Percentiles rank a stretch among this genome's conserved stretches.
phyloP scores from a whole-genome alignment of 2,888 invertebrate species.

The Cremastinae sp. region DNA sequence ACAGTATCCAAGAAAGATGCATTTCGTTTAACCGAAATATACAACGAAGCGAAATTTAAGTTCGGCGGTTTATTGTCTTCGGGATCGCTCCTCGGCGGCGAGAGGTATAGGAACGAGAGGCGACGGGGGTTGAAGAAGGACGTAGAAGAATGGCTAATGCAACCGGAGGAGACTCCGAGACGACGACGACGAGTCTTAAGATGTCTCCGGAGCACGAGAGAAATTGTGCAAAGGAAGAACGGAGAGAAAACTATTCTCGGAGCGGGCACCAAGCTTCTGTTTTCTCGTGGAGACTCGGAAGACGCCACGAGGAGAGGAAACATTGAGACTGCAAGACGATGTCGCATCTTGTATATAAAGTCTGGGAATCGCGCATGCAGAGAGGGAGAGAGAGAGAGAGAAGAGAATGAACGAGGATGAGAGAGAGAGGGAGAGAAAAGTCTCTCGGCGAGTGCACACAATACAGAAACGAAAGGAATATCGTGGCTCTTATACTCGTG shows the following conservation, averaged over 20 bases:
- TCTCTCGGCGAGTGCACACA: constrained; percentile 58
- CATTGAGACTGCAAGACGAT: constrained; percentile 37
- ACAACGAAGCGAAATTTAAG: constrained; percentile 15
- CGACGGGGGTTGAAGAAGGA: constrained; percentile 10
- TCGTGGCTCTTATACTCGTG: constrained; percentile 43
- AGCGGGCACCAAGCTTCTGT: constrained; percentile 45
- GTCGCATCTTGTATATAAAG: constrained; percentile 42
- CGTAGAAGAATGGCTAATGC: constrained; percentile 41
- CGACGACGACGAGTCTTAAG: constrained; percentile 27
- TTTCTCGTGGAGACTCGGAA: constrained; percentile 46
- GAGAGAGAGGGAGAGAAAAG: constrained; percentile 8
- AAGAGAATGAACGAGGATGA: not conserved
- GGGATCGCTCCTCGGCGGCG: constrained; percentile 29
- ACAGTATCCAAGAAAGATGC: not conserved
- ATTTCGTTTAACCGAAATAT: not conserved
- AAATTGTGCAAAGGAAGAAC: constrained; percentile 23
- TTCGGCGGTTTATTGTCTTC: constrained; percentile 43
- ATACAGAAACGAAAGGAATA: constrained; percentile 32
- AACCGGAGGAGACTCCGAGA: constrained; percentile 30
- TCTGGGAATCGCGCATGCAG: constrained; percentile 24
- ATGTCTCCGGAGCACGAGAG: constrained; percentile 28
- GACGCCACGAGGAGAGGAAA: constrained; percentile 36
- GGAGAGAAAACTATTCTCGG: constrained; percentile 55
- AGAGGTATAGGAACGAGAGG: no score
- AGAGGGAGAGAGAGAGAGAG: constrained; percentile 3